Conservation (phyloP, 2,113 vertebrate species). For the Eptatretus burgeri region DNA sequence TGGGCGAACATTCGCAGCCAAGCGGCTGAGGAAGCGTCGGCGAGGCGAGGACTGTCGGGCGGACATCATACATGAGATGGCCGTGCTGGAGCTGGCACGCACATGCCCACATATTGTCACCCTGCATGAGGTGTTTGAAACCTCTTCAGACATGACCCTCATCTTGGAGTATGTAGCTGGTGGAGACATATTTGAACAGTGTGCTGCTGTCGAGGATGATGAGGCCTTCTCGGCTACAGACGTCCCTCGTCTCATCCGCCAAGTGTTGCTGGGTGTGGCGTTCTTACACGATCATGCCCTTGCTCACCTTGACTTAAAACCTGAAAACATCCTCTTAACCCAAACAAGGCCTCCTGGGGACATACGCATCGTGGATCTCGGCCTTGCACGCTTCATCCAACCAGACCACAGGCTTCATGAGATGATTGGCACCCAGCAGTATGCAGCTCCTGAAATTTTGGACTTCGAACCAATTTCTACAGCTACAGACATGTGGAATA, state of each 20-base stretch:
- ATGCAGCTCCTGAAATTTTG: constrained; percentile 20
- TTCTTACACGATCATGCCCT: constrained; percentile 50
- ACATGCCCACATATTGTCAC: constrained; percentile 48
- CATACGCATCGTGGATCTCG: constrained; percentile 78
- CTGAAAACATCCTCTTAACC: constrained; percentile 65
- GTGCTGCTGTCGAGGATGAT: constrained; percentile 43
- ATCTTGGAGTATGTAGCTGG: constrained; percentile 80
- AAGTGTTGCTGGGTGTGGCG: constrained; percentile 51
- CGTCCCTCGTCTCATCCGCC: constrained; percentile 46
- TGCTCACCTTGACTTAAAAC: constrained; percentile 76
- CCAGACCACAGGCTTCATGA: constrained; percentile 44
- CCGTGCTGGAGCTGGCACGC: constrained; percentile 49
- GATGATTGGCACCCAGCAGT: constrained; percentile 79
- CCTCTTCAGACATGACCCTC: constrained; percentile 46
- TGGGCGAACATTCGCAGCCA: constrained; percentile 55
- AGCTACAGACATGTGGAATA: too few relatives aligned
- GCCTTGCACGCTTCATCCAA: constrained; percentile 58
- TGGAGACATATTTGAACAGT: constrained; percentile 76
- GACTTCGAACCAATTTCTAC: too few relatives aligned
- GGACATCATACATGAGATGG: constrained; percentile 75
- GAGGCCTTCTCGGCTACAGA: constrained; percentile 75
- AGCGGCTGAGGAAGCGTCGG: constrained; percentile 67
- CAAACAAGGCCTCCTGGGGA: constrained; percentile 43
- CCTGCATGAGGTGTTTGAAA: constrained; percentile 71
- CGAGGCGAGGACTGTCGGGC: constrained; percentile 60